phyloP scores from a whole-genome alignment of 2,113 vertebrate species.

The Redunca redunca region DNA sequence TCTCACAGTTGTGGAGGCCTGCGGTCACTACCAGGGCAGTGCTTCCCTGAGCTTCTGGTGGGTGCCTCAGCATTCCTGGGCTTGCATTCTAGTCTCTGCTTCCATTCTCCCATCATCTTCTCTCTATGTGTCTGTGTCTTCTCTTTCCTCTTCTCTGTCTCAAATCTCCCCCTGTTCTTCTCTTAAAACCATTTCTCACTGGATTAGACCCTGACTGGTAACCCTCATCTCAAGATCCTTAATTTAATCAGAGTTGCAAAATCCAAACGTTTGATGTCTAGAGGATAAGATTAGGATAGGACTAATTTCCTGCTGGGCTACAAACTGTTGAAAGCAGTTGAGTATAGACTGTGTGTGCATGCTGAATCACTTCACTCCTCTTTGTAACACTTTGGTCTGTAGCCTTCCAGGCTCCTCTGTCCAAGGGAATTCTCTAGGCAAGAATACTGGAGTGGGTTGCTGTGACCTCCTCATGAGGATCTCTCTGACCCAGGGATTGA shows the following conservation, averaged over 20 bases:
- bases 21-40: accelerated
- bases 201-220: neutral
- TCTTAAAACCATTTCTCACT: neutral
- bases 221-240: neutral
- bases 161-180: neutral
- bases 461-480: neutral
- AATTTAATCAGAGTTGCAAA: neutral
- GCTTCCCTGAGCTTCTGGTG: neutral
- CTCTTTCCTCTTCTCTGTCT: neutral
- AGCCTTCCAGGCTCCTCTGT: neutral
- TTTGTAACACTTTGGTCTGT: neutral
- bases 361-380: neutral
- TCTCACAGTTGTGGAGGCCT: neutral
- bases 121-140: neutral
- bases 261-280: neutral
- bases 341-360: neutral
- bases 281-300: neutral
- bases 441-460: neutral
- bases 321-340: neutral
- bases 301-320: neutral
- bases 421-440: neutral
- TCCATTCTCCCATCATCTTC: neutral
- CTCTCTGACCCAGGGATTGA: neutral
- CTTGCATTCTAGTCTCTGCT: neutral
- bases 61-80: neutral